phyloP scores from a whole-genome alignment of 2,113 vertebrate genomes.

The Talpa occidentalis region DNA sequence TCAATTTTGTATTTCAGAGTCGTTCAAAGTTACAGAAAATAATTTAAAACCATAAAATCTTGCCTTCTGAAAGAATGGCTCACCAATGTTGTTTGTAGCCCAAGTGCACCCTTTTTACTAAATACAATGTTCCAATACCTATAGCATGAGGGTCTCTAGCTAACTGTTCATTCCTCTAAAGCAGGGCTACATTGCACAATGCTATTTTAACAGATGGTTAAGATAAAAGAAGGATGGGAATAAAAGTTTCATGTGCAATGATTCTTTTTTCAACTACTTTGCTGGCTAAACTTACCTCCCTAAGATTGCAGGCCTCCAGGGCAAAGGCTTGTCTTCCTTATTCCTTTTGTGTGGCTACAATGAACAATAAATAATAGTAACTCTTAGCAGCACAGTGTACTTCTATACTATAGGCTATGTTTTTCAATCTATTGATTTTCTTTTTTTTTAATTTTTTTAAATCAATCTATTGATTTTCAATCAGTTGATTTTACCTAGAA shows the following conservation, averaged over 20 bases:
- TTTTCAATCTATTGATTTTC: neutral
- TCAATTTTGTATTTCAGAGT: constrained; percentile 65
- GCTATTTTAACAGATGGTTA: constrained; percentile 70
- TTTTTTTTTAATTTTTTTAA: no score
- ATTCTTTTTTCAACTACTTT: constrained; percentile 63
- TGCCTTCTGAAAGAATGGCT: constrained; percentile 53
- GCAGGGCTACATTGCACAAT: constrained; percentile 59
- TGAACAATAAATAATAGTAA: constrained; percentile 45
- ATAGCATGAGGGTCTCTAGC: constrained; percentile 15
- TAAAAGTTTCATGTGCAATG: constrained; percentile 61
- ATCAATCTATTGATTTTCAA: neutral
- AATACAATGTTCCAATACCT: constrained; percentile 54
- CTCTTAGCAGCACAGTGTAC: neutral
- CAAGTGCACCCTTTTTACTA: constrained; percentile 37
- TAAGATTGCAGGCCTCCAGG: constrained; percentile 17
- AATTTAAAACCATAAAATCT: constrained; percentile 69
- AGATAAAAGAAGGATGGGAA: constrained; percentile 58
- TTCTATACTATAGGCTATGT: neutral
- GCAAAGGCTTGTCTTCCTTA: constrained; percentile 53
- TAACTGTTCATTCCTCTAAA: constrained; percentile 59
- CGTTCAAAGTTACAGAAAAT: constrained; percentile 71
- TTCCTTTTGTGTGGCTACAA: neutral
- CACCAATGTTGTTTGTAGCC: constrained; percentile 46
- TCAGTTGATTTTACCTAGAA: neutral
- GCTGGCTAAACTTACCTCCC: constrained; percentile 57